phyloP scores from a whole-genome alignment of 92 coral and sea anemone species.

The Palythoa caribaeorum region DNA sequence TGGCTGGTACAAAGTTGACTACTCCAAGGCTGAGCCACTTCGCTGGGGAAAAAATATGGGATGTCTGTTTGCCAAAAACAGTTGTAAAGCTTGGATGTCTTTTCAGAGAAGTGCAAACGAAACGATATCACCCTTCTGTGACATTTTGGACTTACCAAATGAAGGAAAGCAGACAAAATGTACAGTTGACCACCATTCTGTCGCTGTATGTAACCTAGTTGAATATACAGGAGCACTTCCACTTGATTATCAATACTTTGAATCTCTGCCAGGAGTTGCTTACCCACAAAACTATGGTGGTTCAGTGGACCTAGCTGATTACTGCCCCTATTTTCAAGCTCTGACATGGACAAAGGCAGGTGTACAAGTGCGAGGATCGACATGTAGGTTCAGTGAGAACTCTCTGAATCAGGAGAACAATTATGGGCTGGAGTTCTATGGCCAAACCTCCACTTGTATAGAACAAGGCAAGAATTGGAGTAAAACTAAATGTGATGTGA shows the following conservation, averaged over 20 bases:
- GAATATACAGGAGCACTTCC: conserved; percentile 68
- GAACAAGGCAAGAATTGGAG: conserved; percentile 80
- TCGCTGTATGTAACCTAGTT: conserved; percentile 86
- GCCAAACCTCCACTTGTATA: conserved; percentile 72
- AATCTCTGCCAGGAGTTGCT: conserved; percentile 63
- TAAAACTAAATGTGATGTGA: conserved; percentile 69
- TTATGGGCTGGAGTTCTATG: conserved; percentile 83
- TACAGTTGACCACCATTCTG: conserved; percentile 75
- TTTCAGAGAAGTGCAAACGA: conserved; percentile 55
- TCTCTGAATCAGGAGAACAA: conserved; percentile 57
- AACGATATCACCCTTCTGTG: conserved; percentile 80
- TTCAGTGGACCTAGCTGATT: conserved; percentile 85
- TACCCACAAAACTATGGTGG: conserved; percentile 84
- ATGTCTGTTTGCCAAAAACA: conserved; percentile 89
- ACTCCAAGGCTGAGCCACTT: conserved; percentile 87
- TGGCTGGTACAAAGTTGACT: conserved; percentile 92
- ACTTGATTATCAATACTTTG: conserved; percentile 86
- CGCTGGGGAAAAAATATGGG: conserved; percentile 94
- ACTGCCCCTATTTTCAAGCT: conserved; percentile 87
- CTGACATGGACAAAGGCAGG: conserved; percentile 85
- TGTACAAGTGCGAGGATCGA: conserved; percentile 74
- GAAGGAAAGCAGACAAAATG: conserved; percentile 72
- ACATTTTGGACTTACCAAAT: conserved; percentile 30
- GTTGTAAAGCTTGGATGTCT: conserved; percentile 97
- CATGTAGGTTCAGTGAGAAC: conserved; percentile 70